Conservation (phyloP, 2,797 vertebrate species). For the Tachyglossus aculeatus region DNA sequence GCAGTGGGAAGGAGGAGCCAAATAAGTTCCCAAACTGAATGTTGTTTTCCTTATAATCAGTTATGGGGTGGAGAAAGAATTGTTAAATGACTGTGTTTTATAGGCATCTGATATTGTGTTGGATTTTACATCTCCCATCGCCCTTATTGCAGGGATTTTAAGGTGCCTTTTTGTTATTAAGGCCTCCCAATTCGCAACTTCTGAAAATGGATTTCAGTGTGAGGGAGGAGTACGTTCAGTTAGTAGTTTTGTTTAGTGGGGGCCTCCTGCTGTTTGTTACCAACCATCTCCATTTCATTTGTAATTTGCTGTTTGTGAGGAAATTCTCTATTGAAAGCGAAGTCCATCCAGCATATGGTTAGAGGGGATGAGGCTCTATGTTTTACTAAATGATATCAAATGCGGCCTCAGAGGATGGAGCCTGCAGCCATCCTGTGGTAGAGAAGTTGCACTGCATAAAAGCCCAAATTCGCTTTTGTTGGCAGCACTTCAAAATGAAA, state of each 20-base stretch:
- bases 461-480: constrained; percentile 1
- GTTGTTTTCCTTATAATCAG: background rate
- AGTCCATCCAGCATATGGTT: too few species aligned
- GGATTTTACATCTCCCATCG: background rate
- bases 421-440: constrained; percentile 64
- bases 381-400: too few species aligned
- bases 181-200: background rate
- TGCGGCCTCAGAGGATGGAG: constrained; percentile 31
- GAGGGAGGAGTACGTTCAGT: background rate
- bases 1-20: background rate
- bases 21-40: background rate
- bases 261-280: background rate
- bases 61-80: background rate
- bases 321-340: too few species aligned
- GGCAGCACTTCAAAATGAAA: too few species aligned
- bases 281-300: background rate
- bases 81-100: background rate
- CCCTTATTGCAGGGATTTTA: background rate
- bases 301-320: background rate
- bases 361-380: too few species aligned
- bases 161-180: background rate
- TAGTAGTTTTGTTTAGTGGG: background rate
- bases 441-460: constrained; percentile 41
- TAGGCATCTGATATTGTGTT: background rate
- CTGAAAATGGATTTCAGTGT: background rate